These are phyloP conservation scores for Amiota communis DNA, from an alignment of 2,888 invertebrate species.

Conservation along the genomic window DNA sequence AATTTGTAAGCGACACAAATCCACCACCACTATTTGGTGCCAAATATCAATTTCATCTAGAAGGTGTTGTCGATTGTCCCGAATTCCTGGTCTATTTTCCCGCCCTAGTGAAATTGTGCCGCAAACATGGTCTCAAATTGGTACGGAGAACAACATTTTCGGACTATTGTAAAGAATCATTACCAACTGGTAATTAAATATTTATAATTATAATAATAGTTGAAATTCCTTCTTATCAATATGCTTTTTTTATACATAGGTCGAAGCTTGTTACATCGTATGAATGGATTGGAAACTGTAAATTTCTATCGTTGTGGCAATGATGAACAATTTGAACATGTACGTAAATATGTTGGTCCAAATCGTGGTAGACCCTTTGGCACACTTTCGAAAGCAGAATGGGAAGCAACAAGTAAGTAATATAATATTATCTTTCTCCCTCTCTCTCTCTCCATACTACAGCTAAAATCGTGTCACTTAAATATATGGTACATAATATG, in stretches of 20 bases:
- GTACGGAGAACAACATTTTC: conserved; percentile 83
- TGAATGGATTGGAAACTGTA: conserved; percentile 87
- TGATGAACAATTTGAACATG: conserved; percentile 83
- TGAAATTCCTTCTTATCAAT: neutral
- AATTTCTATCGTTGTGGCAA: conserved; percentile 76
- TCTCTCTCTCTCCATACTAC: too few species aligned
- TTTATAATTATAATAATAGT: too few species aligned
- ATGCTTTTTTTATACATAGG: conserved; percentile 50
- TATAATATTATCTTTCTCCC: conserved; percentile 27
- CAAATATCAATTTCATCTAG: conserved; percentile 95
- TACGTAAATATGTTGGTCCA: conserved; percentile 74
- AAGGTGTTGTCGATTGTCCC: conserved; percentile 98
- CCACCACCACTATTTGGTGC: conserved; percentile 93
- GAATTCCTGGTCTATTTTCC: conserved; percentile 98
- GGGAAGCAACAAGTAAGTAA: conserved; percentile 90
- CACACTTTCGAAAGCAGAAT: conserved; percentile 90
- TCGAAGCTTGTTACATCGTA: conserved; percentile 79
- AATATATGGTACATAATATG: too few species aligned
- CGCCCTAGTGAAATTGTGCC: conserved; percentile 82
- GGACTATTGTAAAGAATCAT: conserved; percentile 79
- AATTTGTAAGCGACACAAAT: conserved; percentile 79
- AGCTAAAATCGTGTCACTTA: too few species aligned
- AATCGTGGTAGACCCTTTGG: conserved; percentile 77
- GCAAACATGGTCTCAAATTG: conserved; percentile 82
- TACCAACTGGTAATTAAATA: conserved; percentile 53